These are phyloP conservation scores for Tillus elongatus DNA, from an alignment of 2,888 invertebrate genomes.

Conservation along the genomic window DNA sequence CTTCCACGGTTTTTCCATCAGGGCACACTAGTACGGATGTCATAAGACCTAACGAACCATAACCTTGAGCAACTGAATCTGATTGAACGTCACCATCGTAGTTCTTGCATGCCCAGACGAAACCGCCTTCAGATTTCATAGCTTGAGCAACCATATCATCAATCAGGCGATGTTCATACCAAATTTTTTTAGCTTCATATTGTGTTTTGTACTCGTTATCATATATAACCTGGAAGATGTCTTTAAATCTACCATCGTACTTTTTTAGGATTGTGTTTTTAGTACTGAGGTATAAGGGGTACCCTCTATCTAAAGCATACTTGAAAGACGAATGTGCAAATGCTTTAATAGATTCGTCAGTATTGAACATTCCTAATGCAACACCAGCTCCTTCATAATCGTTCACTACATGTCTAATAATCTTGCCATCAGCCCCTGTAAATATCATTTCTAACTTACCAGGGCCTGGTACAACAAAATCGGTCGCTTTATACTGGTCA, in stretches of 20 bases:
- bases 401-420: slow-evolving; percentile 67
- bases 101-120: slow-evolving; percentile 99
- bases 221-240: slow-evolving; percentile 94
- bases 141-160: slow-evolving; percentile 99
- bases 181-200: slow-evolving; percentile 79
- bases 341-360: slow-evolving; percentile 83
- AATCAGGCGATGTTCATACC: slow-evolving; percentile 97
- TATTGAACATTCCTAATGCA: slow-evolving; percentile 93
- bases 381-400: slow-evolving; percentile 84
- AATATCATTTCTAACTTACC: slow-evolving; percentile 82
- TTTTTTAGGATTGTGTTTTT: slow-evolving; percentile 95
- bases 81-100: slow-evolving; percentile 99
- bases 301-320: slow-evolving; percentile 73
- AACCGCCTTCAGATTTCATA: slow-evolving; percentile 97
- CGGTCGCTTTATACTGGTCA: slow-evolving; percentile 95
- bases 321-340: slow-evolving; percentile 95
- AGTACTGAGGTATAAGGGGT: slow-evolving; percentile 89
- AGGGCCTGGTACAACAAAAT: slow-evolving; percentile 86
- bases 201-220: slow-evolving; percentile 75
- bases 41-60: slow-evolving; percentile 94
- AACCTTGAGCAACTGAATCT: slow-evolving; percentile 95
- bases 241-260: slow-evolving; percentile 94
- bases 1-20: slow-evolving; percentile 95
- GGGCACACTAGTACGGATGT: slow-evolving; percentile 95
- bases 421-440: slow-evolving; percentile 55